A percentile compares a stretch with the other conserved stretches of the same genome.
Conservation (phyloP, 2,888 invertebrate genomes). For the Xanthorhoe spadicearia region DNA sequence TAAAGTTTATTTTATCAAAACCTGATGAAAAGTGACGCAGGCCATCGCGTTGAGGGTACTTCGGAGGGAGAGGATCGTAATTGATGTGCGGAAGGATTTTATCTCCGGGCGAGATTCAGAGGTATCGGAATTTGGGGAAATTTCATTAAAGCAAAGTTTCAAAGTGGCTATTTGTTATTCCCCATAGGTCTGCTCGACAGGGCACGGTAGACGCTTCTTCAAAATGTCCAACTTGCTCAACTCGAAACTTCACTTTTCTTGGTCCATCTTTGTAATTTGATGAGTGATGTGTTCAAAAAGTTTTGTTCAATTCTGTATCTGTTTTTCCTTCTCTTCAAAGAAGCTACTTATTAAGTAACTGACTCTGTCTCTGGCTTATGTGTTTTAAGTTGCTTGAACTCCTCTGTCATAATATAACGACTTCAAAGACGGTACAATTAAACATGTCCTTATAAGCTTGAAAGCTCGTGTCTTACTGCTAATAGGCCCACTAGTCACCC, state of each 20-base stretch:
- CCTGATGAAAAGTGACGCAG: conserved; percentile 10
- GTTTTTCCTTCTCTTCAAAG: not conserved
- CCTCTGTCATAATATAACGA: too few relatives aligned
- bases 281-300: conserved; percentile 13
- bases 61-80: conserved; percentile 40
- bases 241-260: conserved; percentile 12
- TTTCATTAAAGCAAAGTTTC: conserved; percentile 36
- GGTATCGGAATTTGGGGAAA: conserved; percentile 38
- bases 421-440: too few relatives aligned
- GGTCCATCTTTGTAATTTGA: conserved; percentile 11
- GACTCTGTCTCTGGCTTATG: not conserved
- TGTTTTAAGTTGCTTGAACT: too few relatives aligned
- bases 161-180: conserved; percentile 37
- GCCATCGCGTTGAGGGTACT: conserved; percentile 9
- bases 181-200: conserved; percentile 30
- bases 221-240: conserved; percentile 21
- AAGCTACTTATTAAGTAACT: not conserved
- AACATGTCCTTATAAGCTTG: too few relatives aligned
- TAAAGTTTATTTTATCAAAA: not conserved
- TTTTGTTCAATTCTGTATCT: not conserved
- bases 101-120: conserved; percentile 36
- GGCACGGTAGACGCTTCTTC: conserved; percentile 20
- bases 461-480: too few relatives aligned
- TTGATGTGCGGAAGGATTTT: conserved; percentile 49
- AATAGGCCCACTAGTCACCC: too few relatives aligned